phyloP scores from a whole-genome alignment of 2,888 invertebrate species.

The Hetaerina titia region DNA sequence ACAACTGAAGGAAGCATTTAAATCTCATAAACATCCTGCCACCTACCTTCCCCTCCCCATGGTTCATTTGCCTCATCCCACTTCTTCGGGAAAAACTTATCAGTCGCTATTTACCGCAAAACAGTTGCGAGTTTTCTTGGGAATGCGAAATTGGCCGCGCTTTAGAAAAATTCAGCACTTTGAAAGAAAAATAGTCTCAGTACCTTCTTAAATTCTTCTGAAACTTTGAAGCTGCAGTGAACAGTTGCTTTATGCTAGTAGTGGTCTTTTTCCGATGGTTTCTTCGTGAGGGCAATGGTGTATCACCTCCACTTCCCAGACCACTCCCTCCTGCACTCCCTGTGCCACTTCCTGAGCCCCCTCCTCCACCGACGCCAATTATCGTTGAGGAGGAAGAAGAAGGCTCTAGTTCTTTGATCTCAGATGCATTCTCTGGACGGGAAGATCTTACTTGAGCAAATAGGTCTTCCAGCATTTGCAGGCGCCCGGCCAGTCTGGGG shows the following conservation, averaged over 20 bases:
- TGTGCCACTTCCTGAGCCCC: constrained; percentile 6
- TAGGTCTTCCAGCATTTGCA: constrained; percentile 86
- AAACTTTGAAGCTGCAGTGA: constrained; percentile 97
- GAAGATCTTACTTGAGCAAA: constrained; percentile 85
- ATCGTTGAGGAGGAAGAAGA: constrained; percentile 46
- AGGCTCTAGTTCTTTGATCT: constrained; percentile 76
- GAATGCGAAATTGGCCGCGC: too few species aligned
- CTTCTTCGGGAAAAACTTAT: too few species aligned
- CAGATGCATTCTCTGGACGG: constrained; percentile 82
- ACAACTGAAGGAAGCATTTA: not conserved
- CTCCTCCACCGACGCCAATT: constrained; percentile 37
- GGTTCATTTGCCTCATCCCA: too few species aligned
- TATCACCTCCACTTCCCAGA: constrained; percentile 79
- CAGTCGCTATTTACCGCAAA: too few species aligned
- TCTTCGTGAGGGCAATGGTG: constrained; percentile 83
- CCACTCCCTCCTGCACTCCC: constrained; percentile 57
- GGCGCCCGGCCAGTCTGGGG: constrained; percentile 84
- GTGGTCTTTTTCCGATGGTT: constrained; percentile 87
- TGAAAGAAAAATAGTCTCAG: not conserved
- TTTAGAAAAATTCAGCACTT: not conserved
- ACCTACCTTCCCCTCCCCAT: too few species aligned
- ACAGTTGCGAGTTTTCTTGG: too few species aligned
- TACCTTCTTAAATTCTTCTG: constrained; percentile 94
- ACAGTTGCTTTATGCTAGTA: constrained; percentile 94
- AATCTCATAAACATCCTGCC: too few species aligned